Conservation (phyloP, 2,888 invertebrate species). For the Morpho achilles region DNA sequence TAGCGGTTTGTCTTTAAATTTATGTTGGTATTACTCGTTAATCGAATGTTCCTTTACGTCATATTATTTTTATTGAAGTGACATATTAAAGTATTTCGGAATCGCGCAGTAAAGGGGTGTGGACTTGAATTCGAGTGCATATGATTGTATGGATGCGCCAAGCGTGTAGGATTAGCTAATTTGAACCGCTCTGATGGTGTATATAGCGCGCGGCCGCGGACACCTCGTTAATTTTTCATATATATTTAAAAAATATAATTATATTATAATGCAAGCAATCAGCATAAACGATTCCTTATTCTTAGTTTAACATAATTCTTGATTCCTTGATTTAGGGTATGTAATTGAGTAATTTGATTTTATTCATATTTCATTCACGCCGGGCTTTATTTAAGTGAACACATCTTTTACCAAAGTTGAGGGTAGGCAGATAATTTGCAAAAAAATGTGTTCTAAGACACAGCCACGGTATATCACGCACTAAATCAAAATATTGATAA, state of each 20-base stretch:
- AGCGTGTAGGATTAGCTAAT: slow-evolving; percentile 26
- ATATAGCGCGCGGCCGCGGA: slow-evolving; percentile 40
- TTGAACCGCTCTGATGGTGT: slow-evolving; percentile 41
- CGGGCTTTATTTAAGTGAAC: too few species aligned
- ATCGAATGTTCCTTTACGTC: slow-evolving; percentile 11
- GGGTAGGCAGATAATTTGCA: too few species aligned
- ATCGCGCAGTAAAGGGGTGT: slow-evolving; percentile 1
- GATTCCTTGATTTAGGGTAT: too few species aligned
- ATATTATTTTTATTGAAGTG: slow-evolving; percentile 11
- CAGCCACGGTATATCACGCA: too few species aligned
- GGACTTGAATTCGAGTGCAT: slow-evolving; percentile 9
- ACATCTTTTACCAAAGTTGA: too few species aligned
- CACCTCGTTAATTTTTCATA: slow-evolving; percentile 20
- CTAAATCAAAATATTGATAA: too few species aligned
- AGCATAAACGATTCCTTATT: too few species aligned
- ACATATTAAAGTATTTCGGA: slow-evolving; percentile 5
- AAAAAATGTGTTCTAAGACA: too few species aligned
- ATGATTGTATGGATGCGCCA: slow-evolving; percentile 25
- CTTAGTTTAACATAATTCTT: too few species aligned
- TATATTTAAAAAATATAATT: background rate
- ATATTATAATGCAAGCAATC: too few species aligned
- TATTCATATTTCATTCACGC: too few species aligned
- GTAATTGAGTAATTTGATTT: too few species aligned
- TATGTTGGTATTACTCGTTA: background rate
- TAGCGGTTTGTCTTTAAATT: background rate